Conservation (phyloP, 2,888 invertebrate species). For the Tinea trinotella region DNA sequence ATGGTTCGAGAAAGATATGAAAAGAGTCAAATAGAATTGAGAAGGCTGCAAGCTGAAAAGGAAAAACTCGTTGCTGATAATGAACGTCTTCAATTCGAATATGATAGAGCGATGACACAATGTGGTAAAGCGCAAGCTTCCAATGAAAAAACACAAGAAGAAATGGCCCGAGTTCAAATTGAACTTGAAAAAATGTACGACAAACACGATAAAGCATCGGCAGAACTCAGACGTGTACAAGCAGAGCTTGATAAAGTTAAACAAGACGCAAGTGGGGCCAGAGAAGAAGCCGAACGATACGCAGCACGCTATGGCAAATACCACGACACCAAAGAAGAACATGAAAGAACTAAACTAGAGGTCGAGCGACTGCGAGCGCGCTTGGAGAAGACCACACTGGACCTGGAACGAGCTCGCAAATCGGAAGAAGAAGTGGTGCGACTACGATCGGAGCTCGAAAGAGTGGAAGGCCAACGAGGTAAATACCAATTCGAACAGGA, state of each 20-base stretch:
- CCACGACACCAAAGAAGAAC: slow-evolving; percentile 83
- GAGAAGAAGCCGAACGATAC: slow-evolving; percentile 84
- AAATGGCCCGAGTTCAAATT: slow-evolving; percentile 86
- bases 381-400: slow-evolving; percentile 84
- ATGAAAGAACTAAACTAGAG: slow-evolving; percentile 83
- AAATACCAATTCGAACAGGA: slow-evolving; percentile 73
- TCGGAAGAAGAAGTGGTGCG: slow-evolving; percentile 77
- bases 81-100: slow-evolving; percentile 87
- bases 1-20: slow-evolving; percentile 91
- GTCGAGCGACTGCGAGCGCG: slow-evolving; percentile 85
- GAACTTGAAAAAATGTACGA: slow-evolving; percentile 94
- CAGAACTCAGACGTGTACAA: slow-evolving; percentile 86
- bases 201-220: slow-evolving; percentile 88
- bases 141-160: slow-evolving; percentile 92
- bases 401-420: slow-evolving; percentile 83
- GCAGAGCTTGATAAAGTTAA: slow-evolving; percentile 80
- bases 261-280: slow-evolving; percentile 81
- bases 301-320: slow-evolving; percentile 82
- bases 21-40: slow-evolving; percentile 87
- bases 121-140: slow-evolving; percentile 87
- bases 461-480: slow-evolving; percentile 80
- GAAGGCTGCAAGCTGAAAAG: slow-evolving; percentile 86
- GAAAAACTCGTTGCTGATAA: slow-evolving; percentile 89
- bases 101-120: slow-evolving; percentile 89
- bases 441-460: slow-evolving; percentile 79